Evolutionary conservation across 2,113 vertebrate genomes (phyloP), one percentile per base, ranked within the genome.

Genomic region (Eleginops maclovinus): DNA sequence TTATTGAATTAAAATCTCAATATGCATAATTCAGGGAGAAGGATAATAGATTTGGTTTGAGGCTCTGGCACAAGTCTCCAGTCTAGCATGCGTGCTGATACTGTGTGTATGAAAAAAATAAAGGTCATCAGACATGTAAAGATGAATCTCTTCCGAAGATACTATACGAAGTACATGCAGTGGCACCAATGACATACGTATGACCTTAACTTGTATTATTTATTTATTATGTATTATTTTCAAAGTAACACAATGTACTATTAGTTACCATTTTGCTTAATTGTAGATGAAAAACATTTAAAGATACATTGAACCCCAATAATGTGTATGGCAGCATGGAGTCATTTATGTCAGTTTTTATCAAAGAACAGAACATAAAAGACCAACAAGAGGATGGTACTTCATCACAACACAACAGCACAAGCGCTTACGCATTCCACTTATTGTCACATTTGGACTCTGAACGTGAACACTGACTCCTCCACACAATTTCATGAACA

Each of bases 1-100:
- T 47, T 59, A 65, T 4, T 59, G 61, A 26, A 59, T 53, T 26
- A n/a, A 51, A 72, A 61, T 12, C 14, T 72, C 11, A 41, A n/a
- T 12, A 6, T 61, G 49, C 15, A 22, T 17, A 50, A 72, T 17
- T 60, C 26, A 28, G 47, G 14, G 9, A 13, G 70, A 73, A 7
- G 19, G 6, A 24, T 36, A 60, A 7, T 17, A 72, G 1, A 51
- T 24, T 40, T 51, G 22, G 10, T 53, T 1, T 14, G 41, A 72
- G 17, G 11, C 28, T 61, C 28, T 13, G 46, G 15, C 28, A 15
- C 55, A 17, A 59, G 28, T 50, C 4, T 47, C 7, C 17, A 70
- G 41, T 11, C 53, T n/a, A 10, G 22, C 12, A 13, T 13, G 28
- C 9, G 2, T 13, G 19, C 15, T n/a, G 3, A 16, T 56, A 15